Evolutionary conservation across 2,797 vertebrate genomes (phyloP).

Genomic region (Pseudochirops corinnae): DNA sequence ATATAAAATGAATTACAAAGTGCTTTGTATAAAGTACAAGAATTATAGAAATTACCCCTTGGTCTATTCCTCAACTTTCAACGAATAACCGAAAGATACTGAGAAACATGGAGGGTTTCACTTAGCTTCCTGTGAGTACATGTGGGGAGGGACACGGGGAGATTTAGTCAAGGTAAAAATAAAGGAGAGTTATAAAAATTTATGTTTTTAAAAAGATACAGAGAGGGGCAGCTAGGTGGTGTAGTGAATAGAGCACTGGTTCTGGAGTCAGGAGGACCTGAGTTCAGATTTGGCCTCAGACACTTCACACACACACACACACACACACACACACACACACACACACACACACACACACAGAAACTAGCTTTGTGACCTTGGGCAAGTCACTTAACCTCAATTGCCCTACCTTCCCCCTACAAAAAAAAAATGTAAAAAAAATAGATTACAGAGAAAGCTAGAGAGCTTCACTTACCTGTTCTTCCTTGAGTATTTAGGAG

Average conservation of each 20-base stretch:
- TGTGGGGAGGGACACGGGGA: neutral
- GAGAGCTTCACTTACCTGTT: neutral
- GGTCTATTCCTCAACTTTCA: neutral
- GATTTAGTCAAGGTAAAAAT: neutral
- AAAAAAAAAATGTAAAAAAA: no score
- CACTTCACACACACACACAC: no score
- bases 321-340: no score
- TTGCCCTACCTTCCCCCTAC: no score
- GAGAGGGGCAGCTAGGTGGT: no score
- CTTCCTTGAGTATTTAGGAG: neutral
- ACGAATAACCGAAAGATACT: neutral
- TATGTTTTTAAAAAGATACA: neutral
- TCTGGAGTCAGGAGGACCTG: no score
- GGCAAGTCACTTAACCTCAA: no score
- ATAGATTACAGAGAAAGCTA: neutral
- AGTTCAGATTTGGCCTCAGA: no score
- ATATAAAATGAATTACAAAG: conserved; percentile 15
- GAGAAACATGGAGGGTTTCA: neutral
- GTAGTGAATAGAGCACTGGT: no score
- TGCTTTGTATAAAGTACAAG: neutral
- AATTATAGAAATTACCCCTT: neutral
- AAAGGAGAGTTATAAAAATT: neutral
- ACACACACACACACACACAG: no score
- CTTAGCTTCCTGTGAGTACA: neutral
- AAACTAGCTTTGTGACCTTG: no score